These are phyloP conservation scores for Corythornis cristatus DNA, from an alignment of 2,113 vertebrate genomes.

Conservation along the genomic window DNA sequence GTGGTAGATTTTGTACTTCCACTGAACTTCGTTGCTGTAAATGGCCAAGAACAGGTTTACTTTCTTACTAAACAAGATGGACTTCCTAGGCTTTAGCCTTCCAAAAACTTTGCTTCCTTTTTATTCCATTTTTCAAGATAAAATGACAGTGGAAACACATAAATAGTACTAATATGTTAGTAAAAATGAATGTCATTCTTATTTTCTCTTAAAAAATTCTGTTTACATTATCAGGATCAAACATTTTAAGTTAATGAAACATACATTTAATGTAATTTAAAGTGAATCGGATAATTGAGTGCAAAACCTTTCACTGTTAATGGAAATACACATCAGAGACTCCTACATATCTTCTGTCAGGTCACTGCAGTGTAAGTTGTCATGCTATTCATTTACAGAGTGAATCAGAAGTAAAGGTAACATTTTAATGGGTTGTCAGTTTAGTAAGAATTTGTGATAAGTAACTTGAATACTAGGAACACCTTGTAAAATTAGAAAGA, in stretches of 20 bases:
- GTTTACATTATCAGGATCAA: not conserved
- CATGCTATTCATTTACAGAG: not conserved
- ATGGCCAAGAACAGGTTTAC: not conserved
- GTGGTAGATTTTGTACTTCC: not conserved
- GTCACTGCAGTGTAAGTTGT: not conserved
- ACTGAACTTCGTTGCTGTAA: not conserved
- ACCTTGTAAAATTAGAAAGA: not conserved
- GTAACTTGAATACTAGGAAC: not conserved
- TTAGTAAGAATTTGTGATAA: not conserved
- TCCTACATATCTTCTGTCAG: not conserved
- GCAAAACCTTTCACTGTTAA: not conserved
- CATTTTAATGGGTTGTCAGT: not conserved
- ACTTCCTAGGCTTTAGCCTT: not conserved
- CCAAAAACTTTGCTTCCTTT: not conserved
- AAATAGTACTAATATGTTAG: not conserved
- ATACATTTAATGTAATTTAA: not conserved
- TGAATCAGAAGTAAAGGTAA: slow-evolving; percentile 1
- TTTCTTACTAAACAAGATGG: not conserved
- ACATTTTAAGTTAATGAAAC: not conserved
- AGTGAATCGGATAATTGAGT: not conserved
- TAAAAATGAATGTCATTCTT: not conserved
- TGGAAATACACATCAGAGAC: not conserved
- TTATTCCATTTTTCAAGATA: not conserved
- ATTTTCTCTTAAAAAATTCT: not conserved
- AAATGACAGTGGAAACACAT: not conserved